phyloP scores from a whole-genome alignment of 2,797 vertebrate species.

The Peromyscus attwateri region DNA sequence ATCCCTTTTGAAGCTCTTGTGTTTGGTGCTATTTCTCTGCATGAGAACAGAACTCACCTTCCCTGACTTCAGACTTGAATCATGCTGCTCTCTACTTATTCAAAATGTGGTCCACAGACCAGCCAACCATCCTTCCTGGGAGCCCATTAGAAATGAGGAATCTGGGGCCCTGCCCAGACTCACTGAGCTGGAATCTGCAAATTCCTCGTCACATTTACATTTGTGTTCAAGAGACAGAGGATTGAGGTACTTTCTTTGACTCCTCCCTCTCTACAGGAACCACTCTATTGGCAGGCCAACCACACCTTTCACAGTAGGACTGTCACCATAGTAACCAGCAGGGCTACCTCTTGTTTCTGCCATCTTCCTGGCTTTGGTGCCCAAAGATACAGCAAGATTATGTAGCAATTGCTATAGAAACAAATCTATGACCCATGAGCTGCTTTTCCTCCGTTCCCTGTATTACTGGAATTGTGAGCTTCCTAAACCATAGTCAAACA shows the following conservation, averaged over 20 bases:
- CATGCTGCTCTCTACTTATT: neutral
- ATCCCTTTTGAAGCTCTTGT: neutral
- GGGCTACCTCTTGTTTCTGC: slow-evolving; percentile 21
- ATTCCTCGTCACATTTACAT: neutral
- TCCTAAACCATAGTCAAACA: slow-evolving; percentile 44
- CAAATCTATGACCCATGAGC: slow-evolving; percentile 10
- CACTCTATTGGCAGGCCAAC: neutral
- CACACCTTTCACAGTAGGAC: neutral
- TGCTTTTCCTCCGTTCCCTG: neutral
- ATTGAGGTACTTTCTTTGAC: neutral
- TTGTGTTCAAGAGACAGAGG: neutral
- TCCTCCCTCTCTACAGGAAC: neutral
- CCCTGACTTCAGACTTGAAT: neutral
- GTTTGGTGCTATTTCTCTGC: neutral
- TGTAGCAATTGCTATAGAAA: slow-evolving; percentile 76
- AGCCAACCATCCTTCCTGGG: neutral
- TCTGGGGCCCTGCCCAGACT: neutral
- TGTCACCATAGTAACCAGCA: slow-evolving; percentile 36
- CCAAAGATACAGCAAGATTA: neutral
- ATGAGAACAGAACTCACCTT: neutral
- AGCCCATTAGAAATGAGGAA: neutral
- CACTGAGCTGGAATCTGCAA: neutral
- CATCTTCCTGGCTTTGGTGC: slow-evolving; percentile 5
- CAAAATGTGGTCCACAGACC: neutral
- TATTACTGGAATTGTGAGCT: slow-evolving; percentile 25